Conservation (phyloP, 1,140 invertebrate species). For the honey bee (Apis mellifera) region Amel_HAv3.1 CM009943.2:3381501-3382000, state of each 20-base stretch:
- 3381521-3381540: neutral
- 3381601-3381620: conserved; percentile 6
- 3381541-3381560: conserved; percentile 1
- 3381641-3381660: neutral
- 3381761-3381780: neutral
- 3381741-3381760: neutral
- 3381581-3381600: neutral
- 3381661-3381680: no score
- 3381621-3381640: neutral
- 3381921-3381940: neutral
- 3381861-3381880: neutral
- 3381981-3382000: neutral
- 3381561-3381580: neutral
- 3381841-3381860: neutral
- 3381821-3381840: no score
- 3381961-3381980: conserved; percentile 3
- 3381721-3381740: no score
- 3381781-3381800: no score
- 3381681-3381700: no score
- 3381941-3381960: conserved; percentile 20
- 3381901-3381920: neutral
- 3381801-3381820: no score
- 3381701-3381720: no score
- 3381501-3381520: conserved; percentile 8
- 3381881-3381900: neutral